Percentiles rank a stretch among this genome's conserved stretches.
phyloP scores from a whole-genome alignment of 1,140 invertebrate species.

The Dolichoris vasculosae region DNA sequence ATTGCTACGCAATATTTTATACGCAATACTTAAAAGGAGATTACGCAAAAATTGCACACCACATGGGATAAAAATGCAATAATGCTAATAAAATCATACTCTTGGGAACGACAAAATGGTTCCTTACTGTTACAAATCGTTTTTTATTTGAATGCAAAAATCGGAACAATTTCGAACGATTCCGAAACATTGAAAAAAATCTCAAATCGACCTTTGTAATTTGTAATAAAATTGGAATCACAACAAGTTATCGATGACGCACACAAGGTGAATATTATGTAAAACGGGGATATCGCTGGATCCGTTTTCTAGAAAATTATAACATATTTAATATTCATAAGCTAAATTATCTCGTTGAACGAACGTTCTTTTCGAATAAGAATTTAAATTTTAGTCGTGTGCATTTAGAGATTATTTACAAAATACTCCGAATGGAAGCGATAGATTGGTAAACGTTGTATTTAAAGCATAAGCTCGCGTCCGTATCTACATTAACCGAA shows the following conservation, averaged over 20 bases:
- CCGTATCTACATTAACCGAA: not conserved
- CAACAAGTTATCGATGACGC: not conserved
- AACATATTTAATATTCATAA: not conserved
- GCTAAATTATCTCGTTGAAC: too few relatives aligned
- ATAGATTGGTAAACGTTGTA: not conserved
- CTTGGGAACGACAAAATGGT: not conserved
- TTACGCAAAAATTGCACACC: conserved; percentile 10
- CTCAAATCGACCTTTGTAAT: not conserved
- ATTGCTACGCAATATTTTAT: not conserved
- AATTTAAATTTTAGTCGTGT: not conserved
- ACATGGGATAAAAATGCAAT: conserved; percentile 4
- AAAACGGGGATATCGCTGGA: not conserved
- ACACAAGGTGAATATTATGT: not conserved
- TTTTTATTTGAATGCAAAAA: not conserved
- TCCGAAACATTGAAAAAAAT: too few relatives aligned
- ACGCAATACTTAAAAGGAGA: not conserved
- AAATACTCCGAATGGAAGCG: not conserved
- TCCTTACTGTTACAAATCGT: not conserved
- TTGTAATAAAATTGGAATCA: not conserved
- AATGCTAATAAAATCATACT: not conserved
- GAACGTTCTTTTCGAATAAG: not conserved
- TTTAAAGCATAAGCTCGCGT: not conserved
- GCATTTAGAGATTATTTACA: not conserved
- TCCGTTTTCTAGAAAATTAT: not conserved
- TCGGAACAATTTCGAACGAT: not conserved